These are phyloP conservation scores for Diplazon laetatorius DNA, from an alignment of 2,888 invertebrate genomes.

Conservation along the genomic window DNA sequence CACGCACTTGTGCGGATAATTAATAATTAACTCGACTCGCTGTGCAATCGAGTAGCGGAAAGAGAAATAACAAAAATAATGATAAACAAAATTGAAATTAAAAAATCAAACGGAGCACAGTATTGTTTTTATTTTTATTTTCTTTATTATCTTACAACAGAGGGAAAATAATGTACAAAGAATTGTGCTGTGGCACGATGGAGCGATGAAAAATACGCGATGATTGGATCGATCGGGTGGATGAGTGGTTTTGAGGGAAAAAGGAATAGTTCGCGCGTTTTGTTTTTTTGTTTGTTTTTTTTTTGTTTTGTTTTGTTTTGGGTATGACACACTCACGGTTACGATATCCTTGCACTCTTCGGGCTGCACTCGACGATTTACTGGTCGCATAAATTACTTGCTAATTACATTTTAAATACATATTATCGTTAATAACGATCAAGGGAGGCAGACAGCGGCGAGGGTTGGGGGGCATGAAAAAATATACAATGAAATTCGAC, in stretches of 20 bases:
- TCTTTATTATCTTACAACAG: conserved; percentile 24
- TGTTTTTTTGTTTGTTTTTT: too few species aligned
- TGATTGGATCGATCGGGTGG: conserved; percentile 3
- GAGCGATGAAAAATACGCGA: background rate
- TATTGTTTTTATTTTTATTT: conserved; percentile 11
- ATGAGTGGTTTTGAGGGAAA: too few species aligned
- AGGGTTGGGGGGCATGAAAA: conserved; percentile 7
- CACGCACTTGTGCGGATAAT: background rate
- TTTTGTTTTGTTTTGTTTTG: too few species aligned
- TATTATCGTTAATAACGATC: conserved; percentile 33
- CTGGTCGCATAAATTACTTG: conserved; percentile 52
- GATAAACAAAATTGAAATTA: conserved; percentile 15
- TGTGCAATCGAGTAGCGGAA: conserved; percentile 28
- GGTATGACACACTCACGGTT: conserved; percentile 24
- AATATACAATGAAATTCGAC: conserved; percentile 55
- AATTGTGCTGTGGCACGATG: background rate
- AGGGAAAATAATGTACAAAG: conserved; percentile 52
- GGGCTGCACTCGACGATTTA: background rate
- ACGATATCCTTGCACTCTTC: background rate
- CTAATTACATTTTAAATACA: conserved; percentile 47
- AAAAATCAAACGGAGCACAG: background rate
- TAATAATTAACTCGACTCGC: conserved; percentile 41
- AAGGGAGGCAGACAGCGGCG: background rate
- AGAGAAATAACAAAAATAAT: too few species aligned
- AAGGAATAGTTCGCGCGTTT: too few species aligned